Base-by-base conservation (phyloP, 2,113 vertebrate species). In the Microcebus tavaratra region DNA sequence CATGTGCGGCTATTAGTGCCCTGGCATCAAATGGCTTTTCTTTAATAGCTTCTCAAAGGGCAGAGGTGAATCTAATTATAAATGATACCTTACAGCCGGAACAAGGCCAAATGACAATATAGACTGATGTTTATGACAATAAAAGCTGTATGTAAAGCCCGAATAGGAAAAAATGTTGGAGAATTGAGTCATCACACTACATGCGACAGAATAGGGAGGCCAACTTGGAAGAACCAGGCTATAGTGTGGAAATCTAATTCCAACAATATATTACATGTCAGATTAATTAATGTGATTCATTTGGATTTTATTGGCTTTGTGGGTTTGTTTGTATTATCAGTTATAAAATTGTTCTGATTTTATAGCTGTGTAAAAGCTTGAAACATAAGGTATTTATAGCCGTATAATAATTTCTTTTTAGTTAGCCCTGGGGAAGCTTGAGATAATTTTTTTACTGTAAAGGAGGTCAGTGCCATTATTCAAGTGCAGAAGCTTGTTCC, bases 311-410 rank as follows among this genome's bases (percentile, higher is more conserved):
- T 80, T 97, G 90, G 63, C 34, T 95, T 96, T 95, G 39, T 89
- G 91, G 29, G 31, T 90, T 94, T 97, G 72, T 96, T 97, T 95
- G 34, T 97, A 90, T 96, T 97, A 95, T 97, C 73, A 88, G 55
- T 97, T 97, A 91, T 96, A 97, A 88, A 91, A 94, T 79, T 87
- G 10, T 86, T 86, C 48, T 67, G 63, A 88, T 95, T 86, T 93
- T 97, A 93, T 91, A 94, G 82, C 72, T 94, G 7, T 75, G 36
- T 68, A 88, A 96, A 78, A 86, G 45, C 45, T 89, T 75, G 87
- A 95, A 97, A 70, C 82, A 48, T 86, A 95, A 94, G 72, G 81
- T 85, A 82, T 95, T 93, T 94, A 76, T 75, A 85, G 4, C 25
- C 29, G 93, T 86, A 59, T 80, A 76, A 88, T 95, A 80, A 84